These are phyloP conservation scores for Dermochelys coriacea DNA, from an alignment of 2,797 vertebrate genomes.

Conservation along the genomic window DNA sequence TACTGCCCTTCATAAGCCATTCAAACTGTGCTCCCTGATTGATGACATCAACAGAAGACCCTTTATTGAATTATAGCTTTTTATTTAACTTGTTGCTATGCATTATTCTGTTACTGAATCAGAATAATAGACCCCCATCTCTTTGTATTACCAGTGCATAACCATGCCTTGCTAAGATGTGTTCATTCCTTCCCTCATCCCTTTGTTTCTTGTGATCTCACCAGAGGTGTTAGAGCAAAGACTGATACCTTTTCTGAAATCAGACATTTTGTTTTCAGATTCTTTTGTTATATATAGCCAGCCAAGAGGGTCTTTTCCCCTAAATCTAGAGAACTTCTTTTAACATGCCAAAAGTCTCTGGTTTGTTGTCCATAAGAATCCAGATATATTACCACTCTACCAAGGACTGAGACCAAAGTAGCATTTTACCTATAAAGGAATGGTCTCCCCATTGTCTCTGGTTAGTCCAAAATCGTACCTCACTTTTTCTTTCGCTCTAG, in stretches of 20 bases:
- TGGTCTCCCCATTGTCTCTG: background rate
- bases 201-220: background rate
- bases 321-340: background rate
- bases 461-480: background rate
- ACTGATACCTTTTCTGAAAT: background rate
- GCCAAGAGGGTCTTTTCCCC: background rate
- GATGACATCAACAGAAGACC: background rate
- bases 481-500: background rate
- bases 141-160: background rate
- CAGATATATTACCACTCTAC: fast-evolving
- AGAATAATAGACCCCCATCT: background rate
- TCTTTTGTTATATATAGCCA: background rate
- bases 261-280: background rate
- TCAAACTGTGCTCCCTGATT: conserved; percentile 15
- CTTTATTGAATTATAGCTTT: background rate
- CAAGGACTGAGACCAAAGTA: background rate
- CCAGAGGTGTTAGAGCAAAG: background rate
- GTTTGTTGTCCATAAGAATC: background rate
- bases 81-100: conserved; percentile 22
- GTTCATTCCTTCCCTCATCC: background rate
- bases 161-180: background rate
- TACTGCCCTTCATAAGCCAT: conserved; percentile 39
- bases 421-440: background rate
- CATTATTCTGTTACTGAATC: background rate
- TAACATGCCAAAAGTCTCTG: background rate